Evolutionary conservation across 1,140 invertebrate species (phyloP), one percentile per base, ranked within the genome.

Genomic region (Diorhabda elongata): DNA sequence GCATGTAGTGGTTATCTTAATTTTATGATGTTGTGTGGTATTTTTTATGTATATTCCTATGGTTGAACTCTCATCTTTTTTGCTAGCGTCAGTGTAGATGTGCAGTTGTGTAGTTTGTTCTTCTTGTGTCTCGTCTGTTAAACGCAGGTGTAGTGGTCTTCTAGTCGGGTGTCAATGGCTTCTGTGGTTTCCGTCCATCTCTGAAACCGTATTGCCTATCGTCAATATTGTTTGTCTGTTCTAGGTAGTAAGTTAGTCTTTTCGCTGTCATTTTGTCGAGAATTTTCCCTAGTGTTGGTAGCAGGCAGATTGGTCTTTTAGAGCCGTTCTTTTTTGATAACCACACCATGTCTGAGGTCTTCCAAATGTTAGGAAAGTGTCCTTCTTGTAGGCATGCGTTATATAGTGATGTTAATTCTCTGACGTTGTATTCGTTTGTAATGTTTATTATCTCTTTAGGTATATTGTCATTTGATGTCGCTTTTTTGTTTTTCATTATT

Each of bases 171-270:
- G 61, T 43, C 26, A 7, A 71, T 41, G 2, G 71, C 71, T 0
- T 68, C 65, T 3, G 60, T 68, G 26, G 71, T 68, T 5, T 43
- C 44, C n/a, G 41, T n/a, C 58, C 66, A 9, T 68, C 41, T 45
- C 71, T 73, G 44, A 73, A 73, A 6, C 71, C 71, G 58, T 42
- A 73, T 44, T 73, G 71, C 6, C n/a, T 52, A 3, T 47, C 42
- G 45, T 52, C 5, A 6, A 52, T 5, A 6, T 6, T 52, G 45
- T 52, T 52, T 6, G 5, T 59, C 11, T n/a, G 5, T 11, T 59
- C 58, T 59, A 41, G 11, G 11, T 59, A 11, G 26, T 59, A 59
- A 11, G 58, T 59, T 5, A 59, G 58, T 59, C 9, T 59, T 59
- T 59, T 59, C 2, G 58, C 2, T 26, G 58, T 59, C 58, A 59